Base-by-base conservation (phyloP, 2,888 invertebrate species). In the Nysson spinosus region DNA sequence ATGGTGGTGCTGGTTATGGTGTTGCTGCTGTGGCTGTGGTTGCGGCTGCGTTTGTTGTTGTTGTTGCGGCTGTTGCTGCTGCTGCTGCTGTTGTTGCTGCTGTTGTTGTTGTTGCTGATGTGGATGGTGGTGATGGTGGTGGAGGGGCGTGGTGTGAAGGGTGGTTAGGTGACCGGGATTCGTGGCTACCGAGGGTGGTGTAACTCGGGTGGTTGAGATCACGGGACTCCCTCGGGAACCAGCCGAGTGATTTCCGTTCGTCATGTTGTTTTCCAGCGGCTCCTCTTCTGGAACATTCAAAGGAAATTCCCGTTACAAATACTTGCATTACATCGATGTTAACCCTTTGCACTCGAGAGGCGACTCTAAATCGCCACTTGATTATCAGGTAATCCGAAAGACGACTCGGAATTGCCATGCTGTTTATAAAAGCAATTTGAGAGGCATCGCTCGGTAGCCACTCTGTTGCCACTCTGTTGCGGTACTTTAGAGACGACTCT, bases 131-230 rank as follows among this genome's bases (percentile, higher is more conserved):
- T 79, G 77, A 7, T 71, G 74, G 9, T 69, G 77, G 60, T 78
- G 81, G 47, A 83, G 81, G 7, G 82, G 60, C 22, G 77, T 55
- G 20, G 72, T 61, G 64, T 84, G 83, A 64, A 83, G 77, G 50
- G 79, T 67, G 42, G 77, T 79, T 58, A 82, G 71, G 56, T 84
- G 83, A 54, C 70, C 72, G 39, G 78, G 70, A 57, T 78, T 83
- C 82, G 87, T 87, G 80, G 88, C 89, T 85, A 89, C 79, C 54
- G 85, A 75, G 46, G 83, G 79, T 66, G 83, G 83, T 67, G 85
- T 75, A 70, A 75, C 80, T 52, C 85, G 75, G 26, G 78, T 67
- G 69, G 72, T 81, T 56, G 83, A 72, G 73, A 82, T 82, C 69
- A 83, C 81, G 37, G 82, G 86, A 81, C 83, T 85, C 28, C 77